Base-by-base conservation (phyloP, 2,888 invertebrate genomes). In the Hirtodrosophila confusa region DNA sequence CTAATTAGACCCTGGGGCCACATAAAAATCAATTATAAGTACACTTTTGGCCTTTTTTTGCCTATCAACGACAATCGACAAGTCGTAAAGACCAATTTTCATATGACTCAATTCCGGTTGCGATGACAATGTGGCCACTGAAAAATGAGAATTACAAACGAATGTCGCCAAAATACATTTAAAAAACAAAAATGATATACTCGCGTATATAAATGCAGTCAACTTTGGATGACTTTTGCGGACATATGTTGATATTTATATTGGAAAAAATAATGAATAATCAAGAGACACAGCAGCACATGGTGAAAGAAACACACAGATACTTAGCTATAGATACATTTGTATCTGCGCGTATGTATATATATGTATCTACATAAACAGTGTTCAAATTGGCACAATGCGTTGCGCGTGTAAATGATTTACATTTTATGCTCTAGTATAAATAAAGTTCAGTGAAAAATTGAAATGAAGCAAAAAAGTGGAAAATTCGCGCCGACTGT, bases 361-460 rank as follows among this genome's bases (percentile, higher is more conserved):
- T 58, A 31, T 41, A 37, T n/a, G 9, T 58, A 31, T 47, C 37
- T 35, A 50, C 9, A 31, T 55, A 61, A 57, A 55, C 44, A 56
- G 69, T 58, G 70, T 68, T 88, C 44, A 80, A 88, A 72, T 86
- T 88, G 87, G 84, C 84, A 86, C 88, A 84, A 63, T 65, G 65
- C 58, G 78, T 41, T 51, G 76, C 63, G 69, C 65, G 65, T 72
- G 68, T 66, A 80, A 80, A 73, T 75, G 68, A 74, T 77, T 75
- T 70, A 82, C 70, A 78, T 70, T 84, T 85, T 50, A 48, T 55
- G 33, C 17, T 17, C 17, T 67, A 55, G 43, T 61, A 50, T 50
- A 66, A 72, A 78, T 68, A 76, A 68, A 65, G 61, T 65, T 69
- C 44, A 45, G 51, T 58, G 47, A 48, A 67, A 70, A 70, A 68